These are phyloP conservation scores for Apodemia mormo DNA, from an alignment of 2,888 invertebrate genomes.

Conservation along the genomic window DNA sequence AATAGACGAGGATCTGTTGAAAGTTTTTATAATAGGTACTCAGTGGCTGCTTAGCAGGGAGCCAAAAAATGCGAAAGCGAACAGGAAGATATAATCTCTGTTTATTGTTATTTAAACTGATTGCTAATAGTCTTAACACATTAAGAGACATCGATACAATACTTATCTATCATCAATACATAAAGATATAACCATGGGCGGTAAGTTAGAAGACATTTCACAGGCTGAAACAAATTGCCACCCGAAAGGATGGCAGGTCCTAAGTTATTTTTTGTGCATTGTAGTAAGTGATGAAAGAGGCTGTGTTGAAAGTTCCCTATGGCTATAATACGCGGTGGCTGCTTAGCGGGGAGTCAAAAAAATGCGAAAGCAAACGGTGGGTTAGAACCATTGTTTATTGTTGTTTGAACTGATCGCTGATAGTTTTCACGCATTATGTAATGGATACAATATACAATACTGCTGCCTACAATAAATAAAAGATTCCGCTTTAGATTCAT, in stretches of 20 bases:
- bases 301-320: neutral
- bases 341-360: neutral
- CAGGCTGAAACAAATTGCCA: conserved; percentile 1
- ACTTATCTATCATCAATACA: neutral
- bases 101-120: conserved; percentile 14
- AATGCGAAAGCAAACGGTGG: conserved; percentile 20
- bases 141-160: neutral
- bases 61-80: conserved; percentile 11
- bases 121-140: neutral
- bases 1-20: neutral
- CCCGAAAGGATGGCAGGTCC: neutral
- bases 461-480: too few species aligned
- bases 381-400: neutral
- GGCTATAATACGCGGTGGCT: neutral
- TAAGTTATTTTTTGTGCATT: conserved; percentile 3
- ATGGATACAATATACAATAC: too few species aligned
- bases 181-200: neutral
- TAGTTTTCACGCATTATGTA: neutral
- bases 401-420: conserved; percentile 9
- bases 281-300: conserved; percentile 1
- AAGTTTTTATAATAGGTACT: neutral
- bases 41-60: neutral
- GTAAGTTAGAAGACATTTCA: neutral
- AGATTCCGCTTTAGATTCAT: too few species aligned
- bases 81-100: conserved; percentile 7